phyloP scores from a whole-genome alignment of 2,113 vertebrate genomes.

The Coryphaenoides rupestris region DNA sequence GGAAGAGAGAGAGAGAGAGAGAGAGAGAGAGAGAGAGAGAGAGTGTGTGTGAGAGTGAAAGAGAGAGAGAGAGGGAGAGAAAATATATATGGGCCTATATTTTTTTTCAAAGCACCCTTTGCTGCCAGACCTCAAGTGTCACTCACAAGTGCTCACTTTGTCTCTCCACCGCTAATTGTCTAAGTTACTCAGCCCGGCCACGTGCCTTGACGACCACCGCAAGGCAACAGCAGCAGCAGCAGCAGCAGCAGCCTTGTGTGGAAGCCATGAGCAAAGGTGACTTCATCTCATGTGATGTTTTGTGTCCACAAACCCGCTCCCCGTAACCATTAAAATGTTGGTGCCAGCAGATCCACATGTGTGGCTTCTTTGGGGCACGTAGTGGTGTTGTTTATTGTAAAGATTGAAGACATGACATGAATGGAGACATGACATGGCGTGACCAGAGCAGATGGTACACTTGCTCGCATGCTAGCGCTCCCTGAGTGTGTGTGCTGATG shows the following conservation, averaged over 20 bases:
- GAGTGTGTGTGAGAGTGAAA: slow-evolving; percentile 31
- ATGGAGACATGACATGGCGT: too few species aligned
- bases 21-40: too few species aligned
- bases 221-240: neutral
- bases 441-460: too few species aligned
- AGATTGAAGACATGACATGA: too few species aligned
- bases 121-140: slow-evolving; percentile 57
- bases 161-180: slow-evolving; percentile 62
- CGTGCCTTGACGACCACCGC: slow-evolving; percentile 46
- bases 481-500: too few species aligned
- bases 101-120: slow-evolving; percentile 13
- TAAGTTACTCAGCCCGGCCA: slow-evolving; percentile 38
- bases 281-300: slow-evolving; percentile 19
- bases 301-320: slow-evolving; percentile 30
- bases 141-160: slow-evolving; percentile 59
- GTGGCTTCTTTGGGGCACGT: too few species aligned
- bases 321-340: too few species aligned
- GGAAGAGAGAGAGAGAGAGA: neutral
- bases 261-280: neutral
- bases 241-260: slow-evolving; percentile 1
- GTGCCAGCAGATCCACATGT: too few species aligned
- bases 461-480: too few species aligned
- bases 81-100: slow-evolving; percentile 55
- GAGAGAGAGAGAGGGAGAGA: slow-evolving; percentile 24
- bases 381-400: too few species aligned